Conservation (phyloP, 2,113 vertebrate genomes). For the Oncorhynchus keta region DNA sequence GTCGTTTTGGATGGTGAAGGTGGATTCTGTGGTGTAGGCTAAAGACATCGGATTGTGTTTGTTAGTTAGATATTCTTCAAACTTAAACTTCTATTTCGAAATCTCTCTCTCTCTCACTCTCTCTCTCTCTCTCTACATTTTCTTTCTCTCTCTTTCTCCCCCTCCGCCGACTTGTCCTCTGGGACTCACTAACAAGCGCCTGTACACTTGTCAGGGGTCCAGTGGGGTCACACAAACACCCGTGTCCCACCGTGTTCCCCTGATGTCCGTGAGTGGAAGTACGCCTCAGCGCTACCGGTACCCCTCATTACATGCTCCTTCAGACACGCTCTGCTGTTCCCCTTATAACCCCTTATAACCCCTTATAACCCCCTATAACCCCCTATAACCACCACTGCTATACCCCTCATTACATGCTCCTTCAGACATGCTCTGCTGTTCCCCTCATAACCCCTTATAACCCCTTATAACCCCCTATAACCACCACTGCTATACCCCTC, state of each 20-base stretch:
- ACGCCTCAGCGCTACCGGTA: constrained; percentile 32
- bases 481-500: too few relatives aligned
- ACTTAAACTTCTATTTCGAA: neutral
- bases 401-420: too few relatives aligned
- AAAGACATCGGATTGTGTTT: too few relatives aligned
- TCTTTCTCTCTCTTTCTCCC: neutral
- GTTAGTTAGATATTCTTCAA: constrained; percentile 10
- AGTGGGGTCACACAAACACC: constrained; percentile 52
- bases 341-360: constrained; percentile 38
- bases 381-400: neutral
- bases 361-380: too few relatives aligned
- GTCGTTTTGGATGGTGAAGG: too few relatives aligned
- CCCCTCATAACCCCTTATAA: too few relatives aligned
- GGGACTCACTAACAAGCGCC: constrained; percentile 62
- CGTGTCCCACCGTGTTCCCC: constrained; percentile 48
- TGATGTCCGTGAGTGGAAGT: constrained; percentile 27
- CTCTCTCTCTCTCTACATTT: neutral
- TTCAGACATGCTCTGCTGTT: too few relatives aligned
- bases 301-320: constrained; percentile 44
- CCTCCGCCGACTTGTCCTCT: neutral
- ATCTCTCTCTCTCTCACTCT: neutral
- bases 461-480: too few relatives aligned
- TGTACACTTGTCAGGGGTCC: constrained; percentile 46
- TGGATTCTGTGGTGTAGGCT: too few relatives aligned
- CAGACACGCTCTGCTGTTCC: constrained; percentile 44